Conservation (phyloP, 92 coral and sea anemone genomes). For the Porites divaricata region DNA sequence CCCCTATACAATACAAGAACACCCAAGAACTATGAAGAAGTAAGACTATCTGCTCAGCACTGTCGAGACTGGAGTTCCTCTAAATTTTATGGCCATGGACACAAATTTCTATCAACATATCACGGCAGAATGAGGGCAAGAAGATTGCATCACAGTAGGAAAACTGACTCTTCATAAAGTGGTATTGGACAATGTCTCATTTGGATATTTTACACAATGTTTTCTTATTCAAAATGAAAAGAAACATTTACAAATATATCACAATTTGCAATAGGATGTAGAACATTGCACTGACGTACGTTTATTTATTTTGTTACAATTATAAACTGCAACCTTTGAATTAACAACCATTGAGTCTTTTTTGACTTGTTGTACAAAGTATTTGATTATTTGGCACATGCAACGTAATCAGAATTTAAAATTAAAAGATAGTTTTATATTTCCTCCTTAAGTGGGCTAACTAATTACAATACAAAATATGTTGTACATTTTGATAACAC, state of each 20-base stretch:
- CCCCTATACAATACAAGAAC: conserved; percentile 95
- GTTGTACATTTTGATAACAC: too few relatives aligned
- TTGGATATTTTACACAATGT: background rate
- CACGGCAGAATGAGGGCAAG: conserved; percentile 49
- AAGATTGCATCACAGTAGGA: conserved; percentile 15
- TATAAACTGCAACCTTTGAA: too few relatives aligned
- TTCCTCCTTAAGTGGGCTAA: too few relatives aligned
- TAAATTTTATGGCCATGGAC: conserved; percentile 82
- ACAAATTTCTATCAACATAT: conserved; percentile 67
- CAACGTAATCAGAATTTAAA: too few relatives aligned
- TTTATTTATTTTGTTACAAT: too few relatives aligned
- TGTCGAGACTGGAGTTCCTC: conserved; percentile 98
- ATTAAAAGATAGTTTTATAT: too few relatives aligned
- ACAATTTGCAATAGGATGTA: background rate
- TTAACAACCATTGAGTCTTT: too few relatives aligned
- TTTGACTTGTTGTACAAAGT: too few relatives aligned
- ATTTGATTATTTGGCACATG: too few relatives aligned
- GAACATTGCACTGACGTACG: background rate
- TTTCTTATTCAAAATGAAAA: too few relatives aligned
- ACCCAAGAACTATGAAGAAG: conserved; percentile 94
- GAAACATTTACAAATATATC: background rate
- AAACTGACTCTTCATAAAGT: background rate
- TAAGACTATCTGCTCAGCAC: conserved; percentile 77
- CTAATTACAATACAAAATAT: too few relatives aligned
- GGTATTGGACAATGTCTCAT: background rate